Base-by-base conservation (phyloP, 2,113 vertebrate genomes). In the Bombycilla garrulus region DNA sequence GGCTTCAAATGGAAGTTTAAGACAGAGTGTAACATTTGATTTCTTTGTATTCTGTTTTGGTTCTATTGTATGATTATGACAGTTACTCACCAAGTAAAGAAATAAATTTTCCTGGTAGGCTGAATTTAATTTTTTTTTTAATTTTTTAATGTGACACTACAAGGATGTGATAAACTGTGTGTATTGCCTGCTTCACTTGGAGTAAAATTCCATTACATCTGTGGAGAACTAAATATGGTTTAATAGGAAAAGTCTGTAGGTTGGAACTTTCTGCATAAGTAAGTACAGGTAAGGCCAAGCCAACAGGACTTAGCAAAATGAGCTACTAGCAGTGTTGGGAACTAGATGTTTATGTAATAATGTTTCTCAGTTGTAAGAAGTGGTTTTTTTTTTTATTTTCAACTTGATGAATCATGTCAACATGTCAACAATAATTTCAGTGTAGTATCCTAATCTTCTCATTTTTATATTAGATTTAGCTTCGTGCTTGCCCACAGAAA, bases 341-440 rank as follows among this genome's bases (percentile, higher is more conserved):
- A 50, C 3, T 54, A 73, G 20, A 35, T 22, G 5, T 35, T 47
- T 29, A 42, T 17, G 2, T 36, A 64, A 58, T 23, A 20, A 3
- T 61, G 92, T 88, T 72, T 69, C 10, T 33, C 23, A 33, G 5
- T 50, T 78, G 1, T 42, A 92, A 64, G 35, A 74, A 76, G 8
- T 45, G 2, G 9, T 77, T 67, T 26, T 1, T 0, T 19, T 38
- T 38, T 65, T 76, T 7, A 1, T 66, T 78, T 72, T 69, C 6
- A 38, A 38, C 57, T 82, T 57, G 14, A 21, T 33, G 7, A 28
- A 54, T 70, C 70, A 73, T n/a, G n/a, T n/a, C n/a, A n/a, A 14
- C 9, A 28, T 0, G 3, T 5, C 50, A 60, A 24, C 1, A 57
- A 14, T 50, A 19, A 56, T 73, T 74, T 76, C 71, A 48, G 3